Base-by-base conservation (phyloP, 2,113 vertebrate species). In the Amphilophus citrinellus region DNA sequence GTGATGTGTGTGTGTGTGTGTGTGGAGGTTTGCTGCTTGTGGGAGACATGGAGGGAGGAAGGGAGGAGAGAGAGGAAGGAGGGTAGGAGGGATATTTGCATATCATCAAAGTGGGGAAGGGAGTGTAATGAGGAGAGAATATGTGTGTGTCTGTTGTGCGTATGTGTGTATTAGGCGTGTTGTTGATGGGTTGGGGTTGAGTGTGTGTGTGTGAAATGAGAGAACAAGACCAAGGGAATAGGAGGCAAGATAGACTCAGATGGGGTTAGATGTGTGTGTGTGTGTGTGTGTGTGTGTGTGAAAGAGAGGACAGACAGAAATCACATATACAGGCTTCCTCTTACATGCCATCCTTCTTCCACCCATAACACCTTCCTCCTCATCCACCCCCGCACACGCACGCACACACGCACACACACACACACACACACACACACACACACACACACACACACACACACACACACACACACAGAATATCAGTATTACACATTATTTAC, bases 81-180 rank as follows among this genome's bases (percentile, higher is more conserved):
- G 62, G 90, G 90, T 56, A 81, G 82, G 77, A 88, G 87, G 85
- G 61, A 84, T 91, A 95, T 95, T 95, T 95, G 92, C 89, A 94
- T 94, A 94, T 93, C 92, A 94, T 95, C 92, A 94, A 93, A 93
- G 91, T 93, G 82, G 89, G 86, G 94, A 92, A 91, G 90, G 83
- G 87, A 88, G 90, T 84, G 91, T 95, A 92, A 93, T 92, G 90
- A 94, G 82, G 84, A 84, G 90, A 89, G 83, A 86, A 84, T 88
- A 68, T 80, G 76, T 88, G 37, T 90, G 60, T 89, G 83, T 77
- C 65, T 66, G 77, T 79, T 68, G 75, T 59, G 71, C 73, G 77
- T 80, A 42, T 78, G 53, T 66, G 77, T 39, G 58, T 32, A 57
- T 90, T 89, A 77, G 80, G 58, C 73, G 68, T 80, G 76, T 84